Evolutionary conservation across 2,113 vertebrate species (phyloP), one percentile per base, ranked within the genome.

Genomic region (Eupsittula cactorum): DNA sequence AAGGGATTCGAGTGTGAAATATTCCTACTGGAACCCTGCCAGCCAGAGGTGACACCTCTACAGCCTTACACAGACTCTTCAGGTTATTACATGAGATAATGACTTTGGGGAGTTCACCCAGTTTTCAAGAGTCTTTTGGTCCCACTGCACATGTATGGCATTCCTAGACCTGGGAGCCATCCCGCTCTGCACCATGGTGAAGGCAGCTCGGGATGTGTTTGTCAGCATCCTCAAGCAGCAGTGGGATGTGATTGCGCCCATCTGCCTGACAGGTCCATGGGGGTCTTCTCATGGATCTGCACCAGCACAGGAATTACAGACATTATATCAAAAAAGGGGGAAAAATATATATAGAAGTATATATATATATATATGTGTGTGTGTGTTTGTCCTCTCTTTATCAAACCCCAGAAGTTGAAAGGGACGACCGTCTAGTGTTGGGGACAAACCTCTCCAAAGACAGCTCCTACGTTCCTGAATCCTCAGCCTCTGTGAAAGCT

Each of bases 21-120:
- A 80, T 85, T 97, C 93, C 83, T 97, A 15, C 41, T 95, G 95
- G 91, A 97, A 94, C 92, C 93, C 95, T 96, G 93, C 97, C 96
- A 91, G 95, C 97, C 93, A 90, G 96, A 97, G 88, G 96, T 70
- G 95, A 88, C 97, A 97, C 97, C 95, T 97, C 95, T 60, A 97
- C 97, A 97, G 97, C 98, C 97, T 98, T 98, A 98, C 63, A 11
- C 96, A 93, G 97, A 98, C 95, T 97, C 97, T 97, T 97, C 97
- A 98, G 97, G 96, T 97, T 96, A 97, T 95, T 95, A 97, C 96
- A 96, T 41, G 33, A 96, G 95, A 53, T 95, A 95, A 96, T 94
- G 93, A 90, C 93, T 95, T 96, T 16, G 75, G 93, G 96, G 88
- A 87, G 92, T 82, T 97, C 89, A 95, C 70, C 50, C 1, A 0